These are phyloP conservation scores for Actinostola sp. DNA, from an alignment of 92 coral and sea anemone species.

Conservation along the genomic window DNA sequence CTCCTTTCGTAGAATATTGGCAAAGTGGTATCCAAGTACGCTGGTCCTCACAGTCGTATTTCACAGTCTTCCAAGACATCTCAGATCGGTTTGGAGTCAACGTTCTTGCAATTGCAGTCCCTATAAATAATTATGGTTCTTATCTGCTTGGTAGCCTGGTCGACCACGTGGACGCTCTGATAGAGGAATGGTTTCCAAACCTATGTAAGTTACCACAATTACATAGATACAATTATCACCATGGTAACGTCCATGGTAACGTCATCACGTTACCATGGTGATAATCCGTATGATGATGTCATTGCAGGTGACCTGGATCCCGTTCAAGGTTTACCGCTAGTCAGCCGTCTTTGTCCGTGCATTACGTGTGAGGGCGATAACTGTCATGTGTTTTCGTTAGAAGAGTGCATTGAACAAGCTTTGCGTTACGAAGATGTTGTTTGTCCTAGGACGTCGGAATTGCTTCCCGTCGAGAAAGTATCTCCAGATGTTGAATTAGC, in stretches of 20 bases:
- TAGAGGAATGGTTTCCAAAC: conserved; percentile 93
- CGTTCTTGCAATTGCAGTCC: conserved; percentile 72
- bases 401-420: conserved; percentile 67
- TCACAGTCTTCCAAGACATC: conserved; percentile 57
- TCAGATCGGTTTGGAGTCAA: conserved; percentile 43
- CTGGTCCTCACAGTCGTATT: conserved; percentile 73
- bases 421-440: conserved; percentile 55
- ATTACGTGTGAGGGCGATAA: conserved; percentile 63
- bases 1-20: conserved; percentile 75
- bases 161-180: conserved; percentile 88
- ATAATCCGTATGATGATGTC: neutral
- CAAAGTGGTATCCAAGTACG: conserved; percentile 64
- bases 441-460: conserved; percentile 77
- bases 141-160: conserved; percentile 78
- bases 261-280: neutral
- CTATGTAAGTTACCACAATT: conserved; percentile 73
- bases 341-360: conserved; percentile 67
- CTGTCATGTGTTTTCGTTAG: conserved; percentile 77
- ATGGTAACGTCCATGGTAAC: no score
- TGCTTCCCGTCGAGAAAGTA: conserved; percentile 70
- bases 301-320: conserved; percentile 77
- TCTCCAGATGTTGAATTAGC: conserved; percentile 90
- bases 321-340: conserved; percentile 67
- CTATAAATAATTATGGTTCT: conserved; percentile 67
- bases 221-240: no score